Conservation (phyloP, 2,797 vertebrate genomes). For the Aulostomus chinensis region DNA sequence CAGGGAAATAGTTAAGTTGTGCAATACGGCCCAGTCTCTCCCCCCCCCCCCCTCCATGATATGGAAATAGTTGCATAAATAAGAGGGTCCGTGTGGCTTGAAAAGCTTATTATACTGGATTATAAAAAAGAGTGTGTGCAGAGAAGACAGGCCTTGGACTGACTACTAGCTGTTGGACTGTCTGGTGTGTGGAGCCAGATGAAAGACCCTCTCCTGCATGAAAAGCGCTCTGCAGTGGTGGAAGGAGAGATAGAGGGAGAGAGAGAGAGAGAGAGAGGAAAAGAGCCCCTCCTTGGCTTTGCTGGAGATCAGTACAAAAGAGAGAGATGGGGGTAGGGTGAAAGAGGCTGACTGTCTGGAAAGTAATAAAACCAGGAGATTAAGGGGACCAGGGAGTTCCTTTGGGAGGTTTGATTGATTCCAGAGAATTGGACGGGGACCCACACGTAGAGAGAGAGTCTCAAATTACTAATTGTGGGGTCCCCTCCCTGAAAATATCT, state of each 20-base stretch:
- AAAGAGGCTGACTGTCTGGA: slow-evolving; percentile 83
- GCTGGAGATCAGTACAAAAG: slow-evolving; percentile 84
- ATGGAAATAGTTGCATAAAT: slow-evolving; percentile 35
- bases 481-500: slow-evolving; percentile 74
- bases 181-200: slow-evolving; percentile 75
- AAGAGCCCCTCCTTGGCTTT: slow-evolving; percentile 77
- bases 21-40: slow-evolving; percentile 45
- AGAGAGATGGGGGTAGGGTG: slow-evolving; percentile 82
- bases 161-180: slow-evolving; percentile 59
- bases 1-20: slow-evolving; percentile 33
- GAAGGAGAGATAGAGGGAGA: slow-evolving; percentile 33
- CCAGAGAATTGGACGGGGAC: slow-evolving; percentile 82
- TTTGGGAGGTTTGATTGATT: slow-evolving; percentile 85
- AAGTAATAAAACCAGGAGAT: slow-evolving; percentile 89
- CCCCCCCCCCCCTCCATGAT: slow-evolving; percentile 17
- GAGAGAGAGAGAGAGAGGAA: slow-evolving; percentile 22
- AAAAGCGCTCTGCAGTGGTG: slow-evolving; percentile 76
- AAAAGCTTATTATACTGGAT: slow-evolving; percentile 2
- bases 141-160: slow-evolving; percentile 40
- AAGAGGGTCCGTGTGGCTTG: background rate
- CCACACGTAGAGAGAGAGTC: slow-evolving; percentile 74
- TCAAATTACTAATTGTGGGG: slow-evolving; percentile 85
- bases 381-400: slow-evolving; percentile 82
- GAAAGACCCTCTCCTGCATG: slow-evolving; percentile 78
- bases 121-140: background rate